Evolutionary conservation across 1,140 invertebrate species (phyloP), one percentile per base, ranked within the genome.

Genomic region (Mamestra configurata): DNA sequence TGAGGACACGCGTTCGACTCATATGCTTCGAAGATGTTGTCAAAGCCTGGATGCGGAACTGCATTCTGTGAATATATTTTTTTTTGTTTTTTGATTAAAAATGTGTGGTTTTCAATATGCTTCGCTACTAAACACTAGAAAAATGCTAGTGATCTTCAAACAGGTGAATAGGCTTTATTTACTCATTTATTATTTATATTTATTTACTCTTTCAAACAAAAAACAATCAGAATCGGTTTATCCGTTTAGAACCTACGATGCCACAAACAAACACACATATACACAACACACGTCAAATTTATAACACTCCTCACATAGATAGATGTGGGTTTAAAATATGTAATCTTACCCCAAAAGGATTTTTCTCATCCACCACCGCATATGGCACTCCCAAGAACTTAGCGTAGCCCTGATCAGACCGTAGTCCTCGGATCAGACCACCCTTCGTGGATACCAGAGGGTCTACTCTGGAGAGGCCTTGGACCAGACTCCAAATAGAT

Each of bases 1-100:
- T 79, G 77, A 24, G 66, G 77, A 35, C 77, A 79, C 1, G 31
- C 22, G 1, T 46, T 49, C 18, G 77, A 59, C 6, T 79, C 55
- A 13, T 59, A 72, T 7, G 77, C 77, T 31, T 71, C 35, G 53
- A 71, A 79, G 22, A 22, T 13, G 0, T 49, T 15, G 10, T 79
- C 53, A 55, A 79, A 79, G 4, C 37, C 55, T 7, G 55, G 40
- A 31, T 71, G 68, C 1, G 66, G 68, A 6, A 13, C 40, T 24
- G 77, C 37, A 8, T 31, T 18, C 77, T 79, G 53, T 8, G 46
- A 64, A 75, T 27, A 11, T 37, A 57, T 22, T 13, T 24, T 8
- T 13, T 13, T 2, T 57, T 11, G 0, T 13, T 10, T 57, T 13
- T 1, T 20, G 13, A 0, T 15, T 5, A 15, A 7, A 51, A 51